Percentiles rank a stretch among this genome's conserved stretches.
These are phyloP conservation scores for Charina bottae DNA, from an alignment of 2,113 vertebrate species.

Conservation along the genomic window DNA sequence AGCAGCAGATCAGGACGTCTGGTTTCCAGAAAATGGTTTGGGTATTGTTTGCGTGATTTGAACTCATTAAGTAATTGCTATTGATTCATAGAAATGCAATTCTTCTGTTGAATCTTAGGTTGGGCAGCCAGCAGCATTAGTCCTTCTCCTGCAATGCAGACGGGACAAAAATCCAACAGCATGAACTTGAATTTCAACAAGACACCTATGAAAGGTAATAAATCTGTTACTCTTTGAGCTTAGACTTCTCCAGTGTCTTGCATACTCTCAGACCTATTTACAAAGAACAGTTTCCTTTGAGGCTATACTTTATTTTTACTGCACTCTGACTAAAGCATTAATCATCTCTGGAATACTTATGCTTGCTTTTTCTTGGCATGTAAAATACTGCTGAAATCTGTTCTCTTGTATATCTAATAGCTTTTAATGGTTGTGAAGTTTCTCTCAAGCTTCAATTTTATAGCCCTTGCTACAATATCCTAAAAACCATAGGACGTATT, in stretches of 20 bases:
- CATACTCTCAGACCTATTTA: slow-evolving; percentile 1
- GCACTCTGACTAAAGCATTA: neutral
- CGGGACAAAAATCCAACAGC: slow-evolving; percentile 71
- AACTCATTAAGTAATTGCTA: slow-evolving; percentile 5
- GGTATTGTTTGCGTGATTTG: neutral
- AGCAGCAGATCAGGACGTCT: neutral
- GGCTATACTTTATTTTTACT: neutral
- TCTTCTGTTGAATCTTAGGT: slow-evolving; percentile 74
- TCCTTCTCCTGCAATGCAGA: slow-evolving; percentile 59
- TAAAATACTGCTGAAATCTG: neutral
- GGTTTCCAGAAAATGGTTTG: neutral
- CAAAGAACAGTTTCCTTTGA: neutral
- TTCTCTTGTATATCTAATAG: neutral
- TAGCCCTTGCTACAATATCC: too few species aligned
- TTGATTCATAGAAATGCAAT: slow-evolving; percentile 37
- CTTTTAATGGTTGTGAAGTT: neutral
- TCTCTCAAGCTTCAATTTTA: too few species aligned
- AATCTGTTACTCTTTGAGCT: neutral
- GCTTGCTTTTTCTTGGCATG: neutral
- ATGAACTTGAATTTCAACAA: slow-evolving; percentile 68
- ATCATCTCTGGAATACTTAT: neutral
- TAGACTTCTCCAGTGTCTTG: neutral
- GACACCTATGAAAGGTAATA: slow-evolving; percentile 75
- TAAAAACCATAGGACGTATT: too few species aligned
- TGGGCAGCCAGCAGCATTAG: slow-evolving; percentile 70